Conservation (phyloP, 2,888 invertebrate species). For the Limnephilus marmoratus region DNA sequence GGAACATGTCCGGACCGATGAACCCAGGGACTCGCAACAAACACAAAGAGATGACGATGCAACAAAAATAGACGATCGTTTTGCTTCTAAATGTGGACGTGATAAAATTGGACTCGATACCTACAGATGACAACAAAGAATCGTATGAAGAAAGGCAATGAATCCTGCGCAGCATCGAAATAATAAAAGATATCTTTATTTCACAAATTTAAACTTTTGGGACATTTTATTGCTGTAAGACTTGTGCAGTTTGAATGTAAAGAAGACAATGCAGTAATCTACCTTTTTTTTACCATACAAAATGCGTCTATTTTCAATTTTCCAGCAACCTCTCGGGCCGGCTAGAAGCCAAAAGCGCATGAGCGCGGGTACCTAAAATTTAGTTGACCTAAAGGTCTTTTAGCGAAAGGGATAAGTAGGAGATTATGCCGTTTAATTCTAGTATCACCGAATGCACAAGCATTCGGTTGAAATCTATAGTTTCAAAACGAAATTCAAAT, state of each 20-base stretch:
- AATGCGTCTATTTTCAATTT: too few relatives aligned
- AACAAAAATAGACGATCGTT: slow-evolving; percentile 47
- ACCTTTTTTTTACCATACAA: too few relatives aligned
- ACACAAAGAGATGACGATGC: slow-evolving; percentile 49
- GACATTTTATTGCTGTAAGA: background rate
- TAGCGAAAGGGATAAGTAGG: too few relatives aligned
- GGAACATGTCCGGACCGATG: slow-evolving; percentile 30
- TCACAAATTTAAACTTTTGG: background rate
- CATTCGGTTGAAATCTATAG: too few relatives aligned
- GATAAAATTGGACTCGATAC: slow-evolving; percentile 50
- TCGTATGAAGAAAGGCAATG: background rate
- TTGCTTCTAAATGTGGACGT: slow-evolving; percentile 49
- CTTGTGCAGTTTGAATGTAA: background rate
- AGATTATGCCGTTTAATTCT: too few relatives aligned
- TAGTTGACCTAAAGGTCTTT: too few relatives aligned
- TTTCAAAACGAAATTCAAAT: too few relatives aligned
- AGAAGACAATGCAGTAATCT: background rate
- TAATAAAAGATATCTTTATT: background rate
- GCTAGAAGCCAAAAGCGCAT: too few relatives aligned
- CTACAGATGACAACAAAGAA: slow-evolving; percentile 33
- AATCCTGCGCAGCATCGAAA: background rate
- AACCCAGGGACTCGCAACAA: slow-evolving; percentile 33
- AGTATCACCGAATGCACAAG: too few relatives aligned
- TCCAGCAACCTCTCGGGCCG: too few relatives aligned
- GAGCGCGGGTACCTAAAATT: too few relatives aligned